These are phyloP conservation scores for Mohoua ochrocephala DNA, from an alignment of 2,113 vertebrate genomes.

Conservation along the genomic window DNA sequence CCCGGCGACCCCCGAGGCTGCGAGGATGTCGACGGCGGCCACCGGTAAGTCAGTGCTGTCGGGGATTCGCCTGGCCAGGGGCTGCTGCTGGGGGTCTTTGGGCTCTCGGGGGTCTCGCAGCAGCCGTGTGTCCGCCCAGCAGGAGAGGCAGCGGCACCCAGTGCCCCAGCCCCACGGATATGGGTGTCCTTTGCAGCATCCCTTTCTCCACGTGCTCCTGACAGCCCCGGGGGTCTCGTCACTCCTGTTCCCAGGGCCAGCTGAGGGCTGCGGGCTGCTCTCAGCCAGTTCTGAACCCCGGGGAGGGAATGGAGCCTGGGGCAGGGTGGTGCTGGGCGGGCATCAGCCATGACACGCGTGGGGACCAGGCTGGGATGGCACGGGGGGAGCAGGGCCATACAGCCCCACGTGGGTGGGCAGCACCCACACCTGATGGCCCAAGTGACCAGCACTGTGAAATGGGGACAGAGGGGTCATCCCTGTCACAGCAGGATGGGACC, in stretches of 20 bases:
- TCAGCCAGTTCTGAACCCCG: fast-evolving
- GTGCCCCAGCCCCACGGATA: fast-evolving
- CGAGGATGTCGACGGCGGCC: background rate
- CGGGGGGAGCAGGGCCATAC: fast-evolving
- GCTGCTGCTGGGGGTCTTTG: background rate
- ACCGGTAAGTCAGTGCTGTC: background rate
- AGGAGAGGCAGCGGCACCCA: background rate
- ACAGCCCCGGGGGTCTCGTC: background rate
- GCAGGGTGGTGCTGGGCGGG: background rate
- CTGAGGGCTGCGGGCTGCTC: fast-evolving
- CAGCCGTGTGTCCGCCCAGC: background rate
- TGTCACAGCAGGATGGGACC: background rate
- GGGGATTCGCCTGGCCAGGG: fast-evolving
- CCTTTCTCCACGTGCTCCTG: background rate
- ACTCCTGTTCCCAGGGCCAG: fast-evolving
- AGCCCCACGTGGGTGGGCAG: fast-evolving
- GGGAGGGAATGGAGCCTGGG: background rate
- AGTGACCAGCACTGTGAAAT: fast-evolving
- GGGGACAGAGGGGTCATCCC: background rate
- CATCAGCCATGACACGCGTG: fast-evolving
- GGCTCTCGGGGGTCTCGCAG: background rate
- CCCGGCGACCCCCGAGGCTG: background rate
- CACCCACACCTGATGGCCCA: fast-evolving
- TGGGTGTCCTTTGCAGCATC: background rate
- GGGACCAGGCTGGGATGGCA: fast-evolving